Percentiles rank a stretch among this genome's conserved stretches.
Evolutionary conservation across 2,797 vertebrate species (phyloP).

Genomic region (Octomys mimax): DNA sequence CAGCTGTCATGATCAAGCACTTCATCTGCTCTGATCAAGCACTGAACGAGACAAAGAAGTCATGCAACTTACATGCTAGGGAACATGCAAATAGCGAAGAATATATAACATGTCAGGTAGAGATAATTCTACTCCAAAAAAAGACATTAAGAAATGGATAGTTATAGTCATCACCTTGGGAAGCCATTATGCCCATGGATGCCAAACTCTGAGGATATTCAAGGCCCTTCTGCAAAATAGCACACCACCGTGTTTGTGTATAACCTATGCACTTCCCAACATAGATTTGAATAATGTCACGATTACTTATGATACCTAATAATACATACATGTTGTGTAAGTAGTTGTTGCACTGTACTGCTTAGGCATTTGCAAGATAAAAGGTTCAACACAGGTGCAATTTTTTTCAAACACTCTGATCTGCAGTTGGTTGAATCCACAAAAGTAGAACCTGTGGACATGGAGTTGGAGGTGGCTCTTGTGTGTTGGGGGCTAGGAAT

Average conservation of each 20-base stretch:
- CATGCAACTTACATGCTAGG: background rate
- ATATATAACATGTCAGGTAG: background rate
- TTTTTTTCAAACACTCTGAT: background rate
- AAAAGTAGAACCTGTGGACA: background rate
- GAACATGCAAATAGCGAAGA: background rate
- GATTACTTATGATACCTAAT: no score
- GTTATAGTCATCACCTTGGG: background rate
- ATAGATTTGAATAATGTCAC: background rate
- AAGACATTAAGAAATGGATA: background rate
- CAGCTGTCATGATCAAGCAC: background rate
- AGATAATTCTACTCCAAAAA: background rate
- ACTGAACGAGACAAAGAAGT: background rate
- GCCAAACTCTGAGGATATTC: no score
- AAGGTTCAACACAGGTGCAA: background rate
- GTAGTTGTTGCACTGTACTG: no score
- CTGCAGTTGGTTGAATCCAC: background rate
- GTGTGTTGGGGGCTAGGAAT: accelerated
- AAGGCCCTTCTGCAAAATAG: background rate
- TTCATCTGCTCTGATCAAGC: background rate
- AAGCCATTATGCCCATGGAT: background rate
- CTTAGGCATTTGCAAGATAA: background rate
- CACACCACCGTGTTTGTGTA: background rate
- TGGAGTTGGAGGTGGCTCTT: background rate
- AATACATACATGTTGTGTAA: no score
- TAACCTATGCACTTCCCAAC: background rate